Base-by-base conservation (phyloP, 1,140 invertebrate species). In the Oncopeltus fasciatus region DNA sequence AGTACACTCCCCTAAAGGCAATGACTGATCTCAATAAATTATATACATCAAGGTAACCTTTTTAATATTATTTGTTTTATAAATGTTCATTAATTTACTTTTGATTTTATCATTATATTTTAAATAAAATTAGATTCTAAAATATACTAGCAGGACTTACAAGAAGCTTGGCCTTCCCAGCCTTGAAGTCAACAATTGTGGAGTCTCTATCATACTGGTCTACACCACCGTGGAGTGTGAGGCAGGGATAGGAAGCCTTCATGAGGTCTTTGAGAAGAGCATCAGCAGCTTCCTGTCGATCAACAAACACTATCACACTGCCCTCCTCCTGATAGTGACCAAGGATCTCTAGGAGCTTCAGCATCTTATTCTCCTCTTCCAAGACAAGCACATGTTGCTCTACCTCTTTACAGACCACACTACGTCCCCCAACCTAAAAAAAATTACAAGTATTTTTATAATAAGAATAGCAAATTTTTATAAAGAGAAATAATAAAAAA, bases 181-280 rank as follows among this genome's bases (percentile, higher is more conserved):
- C 84, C 77, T 99, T 99, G 73, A 99, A 99, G 74, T 99, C 95
- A 26, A 91, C 80, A 66, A 99, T 98, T 0, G 92, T 98, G 1
- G 92, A 95, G 75, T 99, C 96, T 66, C 97, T 80, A 77, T 99
- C 96, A 74, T 95, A 97, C 75, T 99, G 97, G 78, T 99, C 97
- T 69, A 99, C 98, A 69, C 94, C 97, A 53, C 97, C 97, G 72
- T 99, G 97, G 21, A 99, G 79, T 27, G 95, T 92, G 83, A 98
- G 87, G 72, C 95, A 98, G 20, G 85, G 83, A 68, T 98, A 97
- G 0, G 92, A 92, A 0, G 94, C 92, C 72, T 92, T 96, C 87
- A 99, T 92, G 0, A 99, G 78, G 70, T 98, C 92, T 72, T 95
- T 94, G 27, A 98, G 76, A 3, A 99, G 74, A 18, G 89, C 90